These are phyloP conservation scores for Drosophila kanekoi DNA, from an alignment of 2,888 invertebrate species.

Conservation along the genomic window DNA sequence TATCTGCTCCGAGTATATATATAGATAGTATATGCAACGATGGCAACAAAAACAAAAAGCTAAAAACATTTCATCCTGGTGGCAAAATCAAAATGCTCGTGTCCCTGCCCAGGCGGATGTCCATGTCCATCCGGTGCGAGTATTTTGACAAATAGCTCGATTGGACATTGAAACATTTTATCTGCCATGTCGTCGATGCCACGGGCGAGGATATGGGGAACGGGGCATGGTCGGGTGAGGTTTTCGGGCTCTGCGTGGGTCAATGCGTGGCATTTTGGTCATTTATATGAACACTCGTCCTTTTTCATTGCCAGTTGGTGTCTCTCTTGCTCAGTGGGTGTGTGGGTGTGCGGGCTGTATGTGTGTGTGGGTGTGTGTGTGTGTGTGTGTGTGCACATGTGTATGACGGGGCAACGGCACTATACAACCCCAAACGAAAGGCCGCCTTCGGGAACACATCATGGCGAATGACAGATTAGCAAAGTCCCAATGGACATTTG, in stretches of 20 bases:
- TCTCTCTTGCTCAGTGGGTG: slow-evolving; percentile 31
- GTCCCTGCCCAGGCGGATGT: slow-evolving; percentile 38
- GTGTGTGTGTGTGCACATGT: slow-evolving; percentile 51
- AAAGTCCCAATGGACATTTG: slow-evolving; percentile 82
- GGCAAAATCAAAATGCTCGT: slow-evolving; percentile 43
- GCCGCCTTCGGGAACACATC: slow-evolving; percentile 78
- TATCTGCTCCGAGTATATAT: slow-evolving; percentile 6
- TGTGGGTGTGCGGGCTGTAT: slow-evolving; percentile 6
- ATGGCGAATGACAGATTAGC: slow-evolving; percentile 83
- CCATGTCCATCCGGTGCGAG: slow-evolving; percentile 62
- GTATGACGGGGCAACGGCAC: slow-evolving; percentile 39
- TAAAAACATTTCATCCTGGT: slow-evolving; percentile 36
- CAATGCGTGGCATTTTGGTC: slow-evolving; percentile 82
- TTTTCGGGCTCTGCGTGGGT: slow-evolving; percentile 67
- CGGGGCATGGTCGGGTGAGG: slow-evolving; percentile 25
- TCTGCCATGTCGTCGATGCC: slow-evolving; percentile 80
- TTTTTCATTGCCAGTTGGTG: slow-evolving; percentile 75
- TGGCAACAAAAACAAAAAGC: slow-evolving; percentile 6
- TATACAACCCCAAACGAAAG: slow-evolving; percentile 60
- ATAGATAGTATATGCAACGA: slow-evolving; percentile 11
- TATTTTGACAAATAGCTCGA: slow-evolving; percentile 83
- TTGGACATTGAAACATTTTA: slow-evolving; percentile 84
- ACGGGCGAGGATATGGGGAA: slow-evolving; percentile 34
- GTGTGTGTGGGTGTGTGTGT: slow-evolving; percentile 16
- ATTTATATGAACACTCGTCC: slow-evolving; percentile 82